These are phyloP conservation scores for Sitodiplosis mosellana DNA, from an alignment of 1,140 invertebrate species.

Conservation along the genomic window DNA sequence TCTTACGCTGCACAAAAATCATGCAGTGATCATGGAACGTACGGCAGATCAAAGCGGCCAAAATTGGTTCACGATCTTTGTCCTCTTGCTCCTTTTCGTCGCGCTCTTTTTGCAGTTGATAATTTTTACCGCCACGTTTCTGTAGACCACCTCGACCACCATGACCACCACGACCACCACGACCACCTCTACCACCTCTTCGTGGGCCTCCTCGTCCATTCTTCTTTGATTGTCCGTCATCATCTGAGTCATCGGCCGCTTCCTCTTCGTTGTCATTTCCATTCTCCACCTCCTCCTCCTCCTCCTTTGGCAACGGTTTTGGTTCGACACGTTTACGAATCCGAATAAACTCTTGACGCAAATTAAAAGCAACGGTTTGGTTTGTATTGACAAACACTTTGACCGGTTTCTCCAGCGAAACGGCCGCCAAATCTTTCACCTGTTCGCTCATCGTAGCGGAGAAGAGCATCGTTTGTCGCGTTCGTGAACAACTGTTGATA, in stretches of 20 bases:
- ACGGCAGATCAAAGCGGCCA: slow-evolving; percentile 77
- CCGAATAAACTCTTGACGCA: slow-evolving; percentile 92
- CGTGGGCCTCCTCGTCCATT: too few relatives aligned
- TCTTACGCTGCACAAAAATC: slow-evolving; percentile 93
- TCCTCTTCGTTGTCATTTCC: slow-evolving; percentile 23
- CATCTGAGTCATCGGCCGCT: neutral
- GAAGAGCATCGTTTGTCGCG: slow-evolving; percentile 94
- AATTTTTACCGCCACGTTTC: too few relatives aligned
- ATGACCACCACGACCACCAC: too few relatives aligned
- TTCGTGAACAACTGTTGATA: slow-evolving; percentile 70
- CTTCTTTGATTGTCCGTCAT: too few relatives aligned
- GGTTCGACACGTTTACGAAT: slow-evolving; percentile 31
- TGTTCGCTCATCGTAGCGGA: slow-evolving; percentile 98
- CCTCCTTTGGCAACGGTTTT: too few relatives aligned
- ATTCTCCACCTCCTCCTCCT: too few relatives aligned
- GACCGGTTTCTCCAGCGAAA: slow-evolving; percentile 80
- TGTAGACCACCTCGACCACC: too few relatives aligned
- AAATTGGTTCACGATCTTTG: slow-evolving; percentile 75
- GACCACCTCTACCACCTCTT: too few relatives aligned
- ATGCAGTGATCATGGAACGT: slow-evolving; percentile 87
- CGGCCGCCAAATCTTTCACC: slow-evolving; percentile 80
- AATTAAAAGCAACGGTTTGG: slow-evolving; percentile 84
- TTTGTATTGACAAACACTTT: slow-evolving; percentile 92
- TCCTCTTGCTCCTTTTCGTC: slow-evolving; percentile 14
- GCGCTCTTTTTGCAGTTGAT: too few relatives aligned